phyloP scores from a whole-genome alignment of 2,888 invertebrate species.

The Dromius quadrimaculatus region DNA sequence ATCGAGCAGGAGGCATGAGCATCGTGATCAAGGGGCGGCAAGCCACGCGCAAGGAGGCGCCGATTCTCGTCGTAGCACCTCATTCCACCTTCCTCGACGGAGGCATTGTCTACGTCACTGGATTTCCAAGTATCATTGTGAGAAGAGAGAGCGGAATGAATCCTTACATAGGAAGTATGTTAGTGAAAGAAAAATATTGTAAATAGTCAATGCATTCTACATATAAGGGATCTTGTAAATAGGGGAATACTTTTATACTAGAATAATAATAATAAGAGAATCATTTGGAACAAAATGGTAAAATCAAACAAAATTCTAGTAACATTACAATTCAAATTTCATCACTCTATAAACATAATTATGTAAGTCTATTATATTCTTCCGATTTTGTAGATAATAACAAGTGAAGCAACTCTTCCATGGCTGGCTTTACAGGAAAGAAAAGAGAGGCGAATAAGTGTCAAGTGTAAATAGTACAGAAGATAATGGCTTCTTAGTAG shows the following conservation, averaged over 20 bases:
- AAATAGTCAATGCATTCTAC: too few species aligned
- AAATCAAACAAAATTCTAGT: too few species aligned
- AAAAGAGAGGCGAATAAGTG: slow-evolving; percentile 7
- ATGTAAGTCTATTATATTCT: too few species aligned
- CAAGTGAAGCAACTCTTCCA: slow-evolving; percentile 4
- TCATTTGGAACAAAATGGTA: too few species aligned
- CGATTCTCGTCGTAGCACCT: slow-evolving; percentile 87
- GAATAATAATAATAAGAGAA: too few species aligned
- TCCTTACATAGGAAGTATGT: slow-evolving; percentile 91
- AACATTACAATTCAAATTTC: too few species aligned
- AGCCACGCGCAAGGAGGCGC: slow-evolving; percentile 82
- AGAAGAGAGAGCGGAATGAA: slow-evolving; percentile 83
- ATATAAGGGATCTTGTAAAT: too few species aligned
- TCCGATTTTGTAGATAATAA: background rate
- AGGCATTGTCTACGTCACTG: slow-evolving; percentile 84
- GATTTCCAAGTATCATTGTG: slow-evolving; percentile 87
- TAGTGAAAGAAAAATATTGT: too few species aligned
- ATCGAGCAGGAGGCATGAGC: slow-evolving; percentile 82
- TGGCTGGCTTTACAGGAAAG: slow-evolving; percentile 26
- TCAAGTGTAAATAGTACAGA: background rate
- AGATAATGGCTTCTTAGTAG: slow-evolving; percentile 7
- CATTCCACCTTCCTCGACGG: slow-evolving; percentile 92
- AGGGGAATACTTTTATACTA: too few species aligned
- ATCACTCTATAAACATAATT: too few species aligned
- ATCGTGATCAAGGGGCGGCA: slow-evolving; percentile 82